Conservation (phyloP, 2,888 invertebrate genomes). For the Phragmatobia fuliginosa region DNA sequence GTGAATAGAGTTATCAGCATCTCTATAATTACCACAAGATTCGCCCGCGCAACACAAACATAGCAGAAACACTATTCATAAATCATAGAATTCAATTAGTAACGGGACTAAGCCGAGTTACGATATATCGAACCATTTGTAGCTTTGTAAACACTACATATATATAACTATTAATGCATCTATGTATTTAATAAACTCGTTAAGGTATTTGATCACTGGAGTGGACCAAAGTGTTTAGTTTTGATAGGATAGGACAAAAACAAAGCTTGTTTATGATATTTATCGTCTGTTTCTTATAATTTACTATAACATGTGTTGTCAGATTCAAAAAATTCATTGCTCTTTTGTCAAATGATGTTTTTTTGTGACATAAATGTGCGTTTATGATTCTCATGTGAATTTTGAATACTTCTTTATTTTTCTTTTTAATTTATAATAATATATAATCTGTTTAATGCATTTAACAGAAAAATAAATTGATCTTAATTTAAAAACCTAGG, state of each 20-base stretch:
- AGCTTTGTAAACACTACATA: conserved; percentile 31
- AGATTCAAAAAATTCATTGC: too few species aligned
- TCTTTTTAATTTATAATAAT: too few species aligned
- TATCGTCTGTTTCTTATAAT: background rate
- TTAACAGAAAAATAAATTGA: too few species aligned
- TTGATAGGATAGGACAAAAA: background rate
- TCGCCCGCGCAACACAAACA: background rate
- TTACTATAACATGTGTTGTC: background rate
- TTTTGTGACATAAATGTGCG: too few species aligned
- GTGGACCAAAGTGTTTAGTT: background rate
- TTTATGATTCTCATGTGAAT: too few species aligned
- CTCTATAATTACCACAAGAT: conserved; percentile 11
- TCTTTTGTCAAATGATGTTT: too few species aligned
- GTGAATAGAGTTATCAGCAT: conserved; percentile 6
- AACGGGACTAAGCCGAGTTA: conserved; percentile 53
- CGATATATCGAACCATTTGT: conserved; percentile 44
- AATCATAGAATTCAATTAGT: conserved; percentile 73
- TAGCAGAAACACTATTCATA: conserved; percentile 50
- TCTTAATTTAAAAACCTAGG: too few species aligned
- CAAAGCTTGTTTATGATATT: background rate
- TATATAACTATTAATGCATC: conserved; percentile 1
- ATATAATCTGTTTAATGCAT: too few species aligned
- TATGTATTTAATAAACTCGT: conserved; percentile 6
- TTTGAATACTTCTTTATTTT: too few species aligned
- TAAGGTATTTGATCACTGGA: background rate